Percentiles rank a stretch among this genome's conserved stretches.
Conservation (phyloP, 2,888 invertebrate species). For the Tenthredo distinguenda region DNA sequence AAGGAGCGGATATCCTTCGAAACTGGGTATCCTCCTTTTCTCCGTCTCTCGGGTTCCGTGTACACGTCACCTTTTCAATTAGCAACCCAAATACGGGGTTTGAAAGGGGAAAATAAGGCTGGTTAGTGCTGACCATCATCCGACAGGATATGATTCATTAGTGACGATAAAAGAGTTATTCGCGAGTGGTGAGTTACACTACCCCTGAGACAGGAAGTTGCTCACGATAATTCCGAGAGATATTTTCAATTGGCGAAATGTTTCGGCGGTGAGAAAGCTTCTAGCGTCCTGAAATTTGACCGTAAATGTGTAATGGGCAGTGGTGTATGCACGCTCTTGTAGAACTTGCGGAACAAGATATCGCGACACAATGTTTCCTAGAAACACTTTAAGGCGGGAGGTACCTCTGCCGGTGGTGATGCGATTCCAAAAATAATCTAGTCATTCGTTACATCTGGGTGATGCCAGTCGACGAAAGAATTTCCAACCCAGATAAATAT, state of each 20-base stretch:
- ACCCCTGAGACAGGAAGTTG: neutral
- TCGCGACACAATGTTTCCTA: slow-evolving; percentile 49
- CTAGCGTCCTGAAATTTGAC: neutral
- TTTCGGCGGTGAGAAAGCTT: neutral
- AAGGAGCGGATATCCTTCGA: neutral
- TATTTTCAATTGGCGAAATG: neutral
- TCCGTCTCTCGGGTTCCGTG: neutral
- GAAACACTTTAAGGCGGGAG: slow-evolving; percentile 43
- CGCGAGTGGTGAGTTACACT: neutral
- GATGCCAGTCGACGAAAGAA: slow-evolving; percentile 47
- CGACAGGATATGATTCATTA: slow-evolving; percentile 3
- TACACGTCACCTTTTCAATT: neutral
- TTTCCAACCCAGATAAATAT: slow-evolving; percentile 53
- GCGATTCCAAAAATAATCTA: slow-evolving; percentile 52
- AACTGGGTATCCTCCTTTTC: neutral
- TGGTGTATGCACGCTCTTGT: neutral
- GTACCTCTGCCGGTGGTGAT: slow-evolving; percentile 35
- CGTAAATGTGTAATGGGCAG: neutral
- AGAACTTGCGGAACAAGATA: slow-evolving; percentile 30
- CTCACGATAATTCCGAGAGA: neutral
- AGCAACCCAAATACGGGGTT: neutral
- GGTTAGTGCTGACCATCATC: neutral
- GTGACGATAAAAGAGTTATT: neutral
- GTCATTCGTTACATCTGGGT: slow-evolving; percentile 52
- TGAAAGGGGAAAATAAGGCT: neutral